phyloP scores from a whole-genome alignment of 2,888 invertebrate species.

The Chymomyza fuscimana region DNA sequence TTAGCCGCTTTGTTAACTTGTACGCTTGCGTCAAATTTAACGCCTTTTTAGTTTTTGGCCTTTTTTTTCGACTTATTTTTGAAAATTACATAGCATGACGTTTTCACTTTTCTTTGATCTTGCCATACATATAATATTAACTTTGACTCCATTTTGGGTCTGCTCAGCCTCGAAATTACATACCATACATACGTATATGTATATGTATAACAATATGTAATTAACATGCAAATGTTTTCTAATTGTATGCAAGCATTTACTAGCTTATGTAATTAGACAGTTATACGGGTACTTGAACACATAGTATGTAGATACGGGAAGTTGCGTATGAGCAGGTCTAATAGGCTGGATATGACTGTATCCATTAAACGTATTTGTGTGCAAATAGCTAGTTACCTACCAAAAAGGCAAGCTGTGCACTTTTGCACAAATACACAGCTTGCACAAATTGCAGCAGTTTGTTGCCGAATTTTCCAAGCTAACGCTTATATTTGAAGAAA shows the following conservation, averaged over 20 bases:
- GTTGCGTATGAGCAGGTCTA: too few species aligned
- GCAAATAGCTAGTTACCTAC: too few species aligned
- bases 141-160: not conserved
- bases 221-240: constrained; percentile 55
- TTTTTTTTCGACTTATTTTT: not conserved
- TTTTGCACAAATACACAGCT: too few species aligned
- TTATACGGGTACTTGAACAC: not conserved
- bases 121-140: not conserved
- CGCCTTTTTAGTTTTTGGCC: not conserved
- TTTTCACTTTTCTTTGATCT: not conserved
- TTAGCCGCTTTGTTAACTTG: constrained; percentile 4
- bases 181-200: too few species aligned
- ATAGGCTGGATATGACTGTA: too few species aligned
- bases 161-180: not conserved
- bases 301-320: not conserved
- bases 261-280: not conserved
- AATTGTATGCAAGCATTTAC: constrained; percentile 16
- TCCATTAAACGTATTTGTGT: too few species aligned
- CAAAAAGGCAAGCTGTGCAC: too few species aligned
- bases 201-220: constrained; percentile 25
- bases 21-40: constrained; percentile 17
- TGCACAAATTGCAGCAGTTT: too few species aligned
- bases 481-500: too few species aligned
- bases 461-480: too few species aligned
- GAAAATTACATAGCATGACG: constrained; percentile 55